Evolutionary conservation across 2,888 invertebrate species (phyloP), one percentile per base, ranked within the genome.

Genomic region (Acronicta alni): DNA sequence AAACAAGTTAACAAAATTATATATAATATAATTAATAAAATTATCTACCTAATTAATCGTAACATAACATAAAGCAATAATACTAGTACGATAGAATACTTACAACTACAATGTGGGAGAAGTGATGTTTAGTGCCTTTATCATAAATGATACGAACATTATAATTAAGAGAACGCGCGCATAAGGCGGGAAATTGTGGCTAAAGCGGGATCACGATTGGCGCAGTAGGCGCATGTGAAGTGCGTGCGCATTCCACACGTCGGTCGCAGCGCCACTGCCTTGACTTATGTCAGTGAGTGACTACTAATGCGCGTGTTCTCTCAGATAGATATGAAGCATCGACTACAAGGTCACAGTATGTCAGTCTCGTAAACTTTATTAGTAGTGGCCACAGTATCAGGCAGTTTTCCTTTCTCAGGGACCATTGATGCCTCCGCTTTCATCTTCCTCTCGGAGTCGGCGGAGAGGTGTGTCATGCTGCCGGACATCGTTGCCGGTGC

Each of bases 281-380:
- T 12, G 12, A 30, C 10, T 30, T 30, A 3, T 12, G 12, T 4
- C 35, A 35, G n/a, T n/a, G 0, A 8, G 7, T 42, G n/a, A 20
- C 35, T 42, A 44, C 47, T 53, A 37, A 48, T 69, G 65, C 69
- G 54, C 70, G 65, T 14, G 69, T 48, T 45, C 63, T 69, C 65
- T 44, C 75, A 84, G 63, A 86, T 82, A 72, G 83, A 83, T 86
- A 87, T 81, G 79, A 81, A 79, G 79, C 79, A 75, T 80, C 78
- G 80, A 75, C 81, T 81, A 77, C 75, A 82, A 76, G 86, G 89
- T 97, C 97, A 98, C 96, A 98, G 97, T 94, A 98, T 98, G 90
- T 98, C 98, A 77, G 98, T 98, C 95, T 98, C 98, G 91, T 98
- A 98, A 78, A 98, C 96, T 92, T 97, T 97, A 85, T 95, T 97